A percentile compares a stretch with the other conserved stretches of the same genome.
phyloP scores from a whole-genome alignment of 2,888 invertebrate species.

The Pyrrhosoma nymphula region DNA sequence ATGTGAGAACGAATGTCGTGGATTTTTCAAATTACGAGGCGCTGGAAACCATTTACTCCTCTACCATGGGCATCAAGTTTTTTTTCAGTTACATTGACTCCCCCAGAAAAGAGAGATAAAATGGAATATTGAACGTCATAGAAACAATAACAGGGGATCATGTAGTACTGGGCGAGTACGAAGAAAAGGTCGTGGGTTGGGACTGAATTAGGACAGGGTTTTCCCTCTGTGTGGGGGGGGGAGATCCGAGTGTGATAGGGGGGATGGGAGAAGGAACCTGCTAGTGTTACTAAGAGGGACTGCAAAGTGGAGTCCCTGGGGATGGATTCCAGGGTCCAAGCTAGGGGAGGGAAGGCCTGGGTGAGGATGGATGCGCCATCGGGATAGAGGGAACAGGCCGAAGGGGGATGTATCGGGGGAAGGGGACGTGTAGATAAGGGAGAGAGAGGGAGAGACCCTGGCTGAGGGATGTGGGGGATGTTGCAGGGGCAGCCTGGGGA shows the following conservation, averaged over 20 bases:
- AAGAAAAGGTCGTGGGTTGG: background rate
- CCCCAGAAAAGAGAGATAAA: background rate
- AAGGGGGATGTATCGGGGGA: background rate
- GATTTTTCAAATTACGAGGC: background rate
- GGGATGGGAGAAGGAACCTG: background rate
- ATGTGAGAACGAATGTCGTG: background rate
- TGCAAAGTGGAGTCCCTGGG: conserved; percentile 42
- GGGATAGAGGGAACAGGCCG: background rate
- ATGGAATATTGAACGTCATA: background rate
- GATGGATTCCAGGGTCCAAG: conserved; percentile 53
- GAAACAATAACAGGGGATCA: background rate
- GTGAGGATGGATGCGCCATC: conserved; percentile 32
- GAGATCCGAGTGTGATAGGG: background rate
- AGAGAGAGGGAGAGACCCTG: background rate
- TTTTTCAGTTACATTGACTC: background rate
- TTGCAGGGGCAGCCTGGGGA: background rate
- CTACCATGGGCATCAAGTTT: background rate
- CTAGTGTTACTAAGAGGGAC: conserved; percentile 5
- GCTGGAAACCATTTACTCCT: background rate
- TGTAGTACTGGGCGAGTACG: background rate
- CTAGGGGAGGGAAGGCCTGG: background rate
- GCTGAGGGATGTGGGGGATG: background rate
- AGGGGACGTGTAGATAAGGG: background rate
- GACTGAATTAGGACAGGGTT: background rate
- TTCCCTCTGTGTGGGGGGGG: background rate